A percentile compares a stretch with the other conserved stretches of the same genome.
Evolutionary conservation across 2,888 invertebrate species (phyloP).

Genomic region (Hydrotaea diabolus): DNA sequence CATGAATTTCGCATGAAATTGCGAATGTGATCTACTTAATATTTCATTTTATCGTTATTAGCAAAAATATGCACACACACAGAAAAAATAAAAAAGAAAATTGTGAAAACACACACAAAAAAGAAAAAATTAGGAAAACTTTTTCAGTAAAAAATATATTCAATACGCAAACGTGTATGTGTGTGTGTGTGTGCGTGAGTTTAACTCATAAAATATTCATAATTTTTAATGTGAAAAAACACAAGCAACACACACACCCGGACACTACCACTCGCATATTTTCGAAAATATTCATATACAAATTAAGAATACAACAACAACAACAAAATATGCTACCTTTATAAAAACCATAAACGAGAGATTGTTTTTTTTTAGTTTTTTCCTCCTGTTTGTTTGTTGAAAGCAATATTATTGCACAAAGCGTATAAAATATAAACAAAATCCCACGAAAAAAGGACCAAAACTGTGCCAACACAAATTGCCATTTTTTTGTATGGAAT

Average conservation of each 20-base stretch:
- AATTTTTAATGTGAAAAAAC: constrained; percentile 3
- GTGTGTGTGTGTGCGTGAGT: not conserved
- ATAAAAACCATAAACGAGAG: not conserved
- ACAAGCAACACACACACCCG: not conserved
- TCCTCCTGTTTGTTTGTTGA: not conserved
- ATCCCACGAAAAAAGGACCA: not conserved
- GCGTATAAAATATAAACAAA: constrained; percentile 16
- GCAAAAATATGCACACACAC: not conserved
- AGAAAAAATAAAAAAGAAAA: not conserved
- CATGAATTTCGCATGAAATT: constrained; percentile 6
- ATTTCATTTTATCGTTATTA: constrained; percentile 11
- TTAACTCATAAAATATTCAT: constrained; percentile 20
- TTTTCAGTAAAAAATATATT: not conserved
- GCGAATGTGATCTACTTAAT: constrained; percentile 24
- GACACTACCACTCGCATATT: too few species aligned
- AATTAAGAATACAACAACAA: not conserved
- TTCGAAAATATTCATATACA: too few species aligned
- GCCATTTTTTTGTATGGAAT: too few species aligned
- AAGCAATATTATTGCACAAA: constrained; percentile 2
- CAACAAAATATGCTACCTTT: constrained; percentile 19
- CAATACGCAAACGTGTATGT: too few species aligned
- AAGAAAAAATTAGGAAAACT: constrained; percentile 2
- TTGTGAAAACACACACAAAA: too few species aligned
- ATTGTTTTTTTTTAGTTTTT: not conserved
- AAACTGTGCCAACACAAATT: not conserved